A percentile compares a stretch with the other conserved stretches of the same genome.
Evolutionary conservation across 2,113 vertebrate genomes (phyloP).

Genomic region (Burhinus bistriatus): DNA sequence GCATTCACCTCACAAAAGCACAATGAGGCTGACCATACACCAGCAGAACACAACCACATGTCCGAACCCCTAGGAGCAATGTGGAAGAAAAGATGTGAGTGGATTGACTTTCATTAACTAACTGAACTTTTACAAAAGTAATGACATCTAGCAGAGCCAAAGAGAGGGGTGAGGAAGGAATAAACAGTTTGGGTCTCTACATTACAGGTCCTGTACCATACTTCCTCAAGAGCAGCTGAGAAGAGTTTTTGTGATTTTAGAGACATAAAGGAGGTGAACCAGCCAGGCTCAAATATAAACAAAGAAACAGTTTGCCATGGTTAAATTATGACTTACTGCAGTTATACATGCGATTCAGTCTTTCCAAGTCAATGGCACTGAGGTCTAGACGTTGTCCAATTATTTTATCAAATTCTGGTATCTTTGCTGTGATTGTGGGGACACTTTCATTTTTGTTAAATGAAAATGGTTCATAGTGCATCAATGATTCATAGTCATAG

Average conservation of each 20-base stretch:
- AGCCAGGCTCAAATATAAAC: not conserved
- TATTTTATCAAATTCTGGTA: constrained; percentile 82
- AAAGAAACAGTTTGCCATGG: not conserved
- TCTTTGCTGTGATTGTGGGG: constrained; percentile 90
- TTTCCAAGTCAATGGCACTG: constrained; percentile 81
- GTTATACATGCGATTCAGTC: constrained; percentile 92
- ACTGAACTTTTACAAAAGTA: not conserved
- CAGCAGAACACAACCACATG: not conserved
- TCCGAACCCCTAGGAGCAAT: not conserved
- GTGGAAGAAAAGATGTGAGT: not conserved
- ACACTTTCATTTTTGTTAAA: constrained; percentile 85
- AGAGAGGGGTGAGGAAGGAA: not conserved
- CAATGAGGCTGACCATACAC: not conserved
- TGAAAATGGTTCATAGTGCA: constrained; percentile 88
- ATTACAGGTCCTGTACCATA: not conserved
- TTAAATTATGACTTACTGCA: constrained; percentile 81
- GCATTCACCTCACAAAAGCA: not conserved
- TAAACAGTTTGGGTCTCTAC: not conserved
- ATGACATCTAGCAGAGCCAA: not conserved
- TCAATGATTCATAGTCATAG: constrained; percentile 91
- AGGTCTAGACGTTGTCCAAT: constrained; percentile 91
- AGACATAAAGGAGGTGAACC: not conserved
- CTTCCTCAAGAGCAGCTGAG: not conserved
- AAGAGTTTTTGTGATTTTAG: not conserved
- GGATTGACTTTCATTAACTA: not conserved